A percentile compares a stretch with the other conserved stretches of the same genome.
These are phyloP conservation scores for Acanthiza pusilla DNA, from an alignment of 2,797 vertebrate species.

Conservation along the genomic window DNA sequence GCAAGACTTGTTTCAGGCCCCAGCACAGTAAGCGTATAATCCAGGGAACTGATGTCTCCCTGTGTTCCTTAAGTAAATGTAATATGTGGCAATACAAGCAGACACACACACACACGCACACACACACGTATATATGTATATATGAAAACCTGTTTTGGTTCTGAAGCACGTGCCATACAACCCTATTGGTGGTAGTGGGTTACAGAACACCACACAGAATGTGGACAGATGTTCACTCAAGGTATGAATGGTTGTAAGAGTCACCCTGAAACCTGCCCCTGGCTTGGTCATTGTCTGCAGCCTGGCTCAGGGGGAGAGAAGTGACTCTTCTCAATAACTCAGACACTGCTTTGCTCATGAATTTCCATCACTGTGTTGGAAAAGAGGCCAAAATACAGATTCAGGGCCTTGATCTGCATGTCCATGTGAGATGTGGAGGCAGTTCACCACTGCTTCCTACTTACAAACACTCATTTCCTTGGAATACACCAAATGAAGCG, in stretches of 20 bases:
- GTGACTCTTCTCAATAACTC: not conserved
- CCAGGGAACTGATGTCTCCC: not conserved
- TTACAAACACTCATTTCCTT: not conserved
- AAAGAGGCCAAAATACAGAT: not conserved
- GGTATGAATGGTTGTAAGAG: not conserved
- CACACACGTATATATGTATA: fast-evolving
- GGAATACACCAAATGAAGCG: not conserved
- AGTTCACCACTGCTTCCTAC: not conserved
- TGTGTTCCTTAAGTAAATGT: not conserved
- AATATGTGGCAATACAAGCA: not conserved
- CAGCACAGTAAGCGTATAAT: not conserved
- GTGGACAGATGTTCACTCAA: not conserved
- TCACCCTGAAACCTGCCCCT: not conserved
- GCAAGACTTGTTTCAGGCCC: not conserved
- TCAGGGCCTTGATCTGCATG: not conserved
- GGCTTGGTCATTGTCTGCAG: not conserved
- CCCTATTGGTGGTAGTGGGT: not conserved
- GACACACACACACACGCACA: fast-evolving
- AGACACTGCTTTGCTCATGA: not conserved
- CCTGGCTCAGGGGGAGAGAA: not conserved
- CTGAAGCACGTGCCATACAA: not conserved
- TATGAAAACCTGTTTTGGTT: not conserved
- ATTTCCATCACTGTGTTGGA: not conserved
- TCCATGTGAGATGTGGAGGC: not conserved
- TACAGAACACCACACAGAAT: not conserved